These are phyloP conservation scores for Cabera pusaria DNA, from an alignment of 2,888 invertebrate genomes.

Conservation along the genomic window DNA sequence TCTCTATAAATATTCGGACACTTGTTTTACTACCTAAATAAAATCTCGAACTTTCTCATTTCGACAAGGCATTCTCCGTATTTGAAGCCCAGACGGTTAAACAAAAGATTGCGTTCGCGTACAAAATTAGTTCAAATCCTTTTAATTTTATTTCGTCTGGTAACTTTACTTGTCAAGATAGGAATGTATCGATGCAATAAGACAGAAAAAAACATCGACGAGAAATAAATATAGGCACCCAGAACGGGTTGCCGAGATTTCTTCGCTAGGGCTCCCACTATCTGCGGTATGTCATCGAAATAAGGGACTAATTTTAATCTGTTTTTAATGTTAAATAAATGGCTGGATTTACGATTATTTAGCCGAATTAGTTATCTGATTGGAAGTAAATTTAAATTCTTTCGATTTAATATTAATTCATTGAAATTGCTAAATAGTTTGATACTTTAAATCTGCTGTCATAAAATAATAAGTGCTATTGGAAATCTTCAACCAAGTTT, in stretches of 20 bases:
- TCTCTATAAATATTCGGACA: constrained; percentile 26
- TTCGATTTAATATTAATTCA: no score
- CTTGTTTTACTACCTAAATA: constrained; percentile 13
- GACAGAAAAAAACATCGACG: constrained; percentile 77
- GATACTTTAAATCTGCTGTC: no score
- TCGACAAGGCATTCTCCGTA: constrained; percentile 1
- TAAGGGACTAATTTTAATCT: constrained; percentile 15
- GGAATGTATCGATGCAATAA: constrained; percentile 80
- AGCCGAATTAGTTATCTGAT: constrained; percentile 14
- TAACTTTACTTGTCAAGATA: constrained; percentile 82
- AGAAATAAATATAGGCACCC: constrained; percentile 74
- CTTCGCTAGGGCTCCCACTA: constrained; percentile 54
- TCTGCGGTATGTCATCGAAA: constrained; percentile 15
- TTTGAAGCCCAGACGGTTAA: constrained; percentile 35
- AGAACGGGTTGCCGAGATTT: constrained; percentile 73
- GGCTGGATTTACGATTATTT: constrained; percentile 11
- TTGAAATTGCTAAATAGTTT: no score
- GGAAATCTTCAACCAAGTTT: no score
- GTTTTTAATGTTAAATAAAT: constrained; percentile 17
- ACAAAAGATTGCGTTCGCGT: constrained; percentile 67
- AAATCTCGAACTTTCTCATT: constrained; percentile 3
- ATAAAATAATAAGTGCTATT: no score
- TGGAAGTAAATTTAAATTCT: no score
- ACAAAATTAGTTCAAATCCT: constrained; percentile 78
- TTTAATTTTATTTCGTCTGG: constrained; percentile 83